Conservation (phyloP, 2,113 vertebrate species). For the Stomatorhinus ivindoensis region DNA sequence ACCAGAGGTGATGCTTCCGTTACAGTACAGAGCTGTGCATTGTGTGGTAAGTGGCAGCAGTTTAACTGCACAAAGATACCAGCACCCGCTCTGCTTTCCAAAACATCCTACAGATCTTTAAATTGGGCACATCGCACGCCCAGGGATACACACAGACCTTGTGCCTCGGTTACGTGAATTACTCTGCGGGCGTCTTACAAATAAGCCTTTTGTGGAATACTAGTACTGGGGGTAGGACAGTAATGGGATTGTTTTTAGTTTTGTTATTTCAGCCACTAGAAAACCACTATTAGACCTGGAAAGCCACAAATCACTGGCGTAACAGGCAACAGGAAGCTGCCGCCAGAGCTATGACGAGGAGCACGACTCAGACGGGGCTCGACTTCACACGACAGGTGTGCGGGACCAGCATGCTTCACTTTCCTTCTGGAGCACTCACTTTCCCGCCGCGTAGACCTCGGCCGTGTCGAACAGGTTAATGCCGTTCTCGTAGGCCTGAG, state of each 20-base stretch:
- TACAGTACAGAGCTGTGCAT: neutral
- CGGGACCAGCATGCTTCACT: neutral
- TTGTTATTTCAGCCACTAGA: neutral
- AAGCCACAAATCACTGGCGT: neutral
- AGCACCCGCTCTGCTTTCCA: neutral
- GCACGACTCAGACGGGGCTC: neutral
- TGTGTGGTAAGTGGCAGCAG: neutral
- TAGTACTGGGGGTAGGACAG: neutral
- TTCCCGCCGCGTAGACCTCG: slow-evolving; percentile 94
- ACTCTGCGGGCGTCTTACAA: neutral
- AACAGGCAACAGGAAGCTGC: neutral
- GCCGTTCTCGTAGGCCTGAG: slow-evolving; percentile 94
- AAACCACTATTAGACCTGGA: neutral
- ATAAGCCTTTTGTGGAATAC: neutral
- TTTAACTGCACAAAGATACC: neutral
- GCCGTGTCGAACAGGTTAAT: slow-evolving; percentile 99
- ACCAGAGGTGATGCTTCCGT: neutral
- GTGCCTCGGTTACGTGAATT: neutral
- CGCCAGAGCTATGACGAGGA: neutral
- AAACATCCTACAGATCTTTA: neutral
- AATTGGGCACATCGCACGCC: neutral
- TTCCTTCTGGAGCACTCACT: slow-evolving; percentile 68
- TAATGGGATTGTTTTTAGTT: neutral
- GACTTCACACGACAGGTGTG: neutral
- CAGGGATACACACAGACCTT: neutral